phyloP scores from a whole-genome alignment of 2,113 vertebrate species.

The Chionis minor region DNA sequence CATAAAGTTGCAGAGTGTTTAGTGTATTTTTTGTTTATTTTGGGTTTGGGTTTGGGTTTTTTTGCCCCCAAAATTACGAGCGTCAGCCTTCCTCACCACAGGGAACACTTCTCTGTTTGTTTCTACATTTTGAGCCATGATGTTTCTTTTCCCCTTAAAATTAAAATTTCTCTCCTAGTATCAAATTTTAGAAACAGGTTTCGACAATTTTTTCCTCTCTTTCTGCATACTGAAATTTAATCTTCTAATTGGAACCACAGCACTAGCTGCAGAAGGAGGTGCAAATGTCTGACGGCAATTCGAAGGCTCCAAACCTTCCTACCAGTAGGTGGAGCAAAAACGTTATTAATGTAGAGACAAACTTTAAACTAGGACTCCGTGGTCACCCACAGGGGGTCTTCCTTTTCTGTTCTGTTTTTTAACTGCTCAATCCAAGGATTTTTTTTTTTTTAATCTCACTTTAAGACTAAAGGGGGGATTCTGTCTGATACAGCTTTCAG shows the following conservation, averaged over 20 bases:
- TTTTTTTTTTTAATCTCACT: neutral
- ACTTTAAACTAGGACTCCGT: neutral
- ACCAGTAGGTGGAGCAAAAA: slow-evolving; percentile 65
- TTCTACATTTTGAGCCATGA: neutral
- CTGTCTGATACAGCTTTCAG: neutral
- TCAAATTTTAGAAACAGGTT: neutral
- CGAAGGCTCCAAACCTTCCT: neutral
- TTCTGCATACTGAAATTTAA: neutral
- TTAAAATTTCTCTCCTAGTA: neutral
- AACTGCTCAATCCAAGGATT: neutral
- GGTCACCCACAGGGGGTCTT: neutral
- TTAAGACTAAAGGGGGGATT: neutral
- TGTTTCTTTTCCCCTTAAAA: neutral
- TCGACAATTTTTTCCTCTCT: neutral
- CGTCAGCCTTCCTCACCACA: neutral
- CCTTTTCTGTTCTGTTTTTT: neutral
- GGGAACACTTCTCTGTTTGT: neutral
- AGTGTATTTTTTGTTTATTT: neutral
- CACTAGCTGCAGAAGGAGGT: neutral
- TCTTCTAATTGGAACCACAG: neutral
- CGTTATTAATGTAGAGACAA: neutral
- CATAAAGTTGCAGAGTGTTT: neutral
- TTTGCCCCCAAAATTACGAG: neutral
- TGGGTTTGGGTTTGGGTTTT: accelerated
- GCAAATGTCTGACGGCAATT: neutral